Conservation (phyloP, 2,113 vertebrate genomes). For the Lonchura striata region DNA sequence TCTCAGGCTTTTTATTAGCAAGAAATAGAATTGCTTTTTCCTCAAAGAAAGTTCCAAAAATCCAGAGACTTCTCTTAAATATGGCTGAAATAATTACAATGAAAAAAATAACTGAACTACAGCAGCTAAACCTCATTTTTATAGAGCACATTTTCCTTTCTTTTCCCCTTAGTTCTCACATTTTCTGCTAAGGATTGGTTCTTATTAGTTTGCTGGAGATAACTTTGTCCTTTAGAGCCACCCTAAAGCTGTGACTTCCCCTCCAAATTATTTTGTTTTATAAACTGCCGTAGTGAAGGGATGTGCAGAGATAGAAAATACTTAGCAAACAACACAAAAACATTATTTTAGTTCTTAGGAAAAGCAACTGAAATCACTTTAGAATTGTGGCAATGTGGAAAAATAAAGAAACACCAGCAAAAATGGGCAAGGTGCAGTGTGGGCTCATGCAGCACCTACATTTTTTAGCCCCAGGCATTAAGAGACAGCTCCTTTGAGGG, state of each 20-base stretch:
- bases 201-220: neutral
- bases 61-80: neutral
- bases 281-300: fast-evolving
- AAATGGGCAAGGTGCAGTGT: neutral
- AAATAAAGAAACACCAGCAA: neutral
- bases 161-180: neutral
- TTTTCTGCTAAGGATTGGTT: neutral
- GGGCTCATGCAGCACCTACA: neutral
- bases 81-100: neutral
- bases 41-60: neutral
- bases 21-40: neutral
- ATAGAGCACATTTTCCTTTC: neutral
- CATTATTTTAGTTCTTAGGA: neutral
- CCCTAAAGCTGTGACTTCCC: neutral
- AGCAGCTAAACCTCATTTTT: neutral
- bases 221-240: neutral
- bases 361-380: neutral
- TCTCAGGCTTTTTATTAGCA: neutral
- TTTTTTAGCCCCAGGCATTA: neutral
- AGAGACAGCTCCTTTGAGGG: conserved; percentile 14
- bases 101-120: neutral
- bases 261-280: neutral
- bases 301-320: neutral
- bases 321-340: fast-evolving
- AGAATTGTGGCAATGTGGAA: neutral